phyloP scores from a whole-genome alignment of 2,888 invertebrate genomes.

The Trisateles emortualis region DNA sequence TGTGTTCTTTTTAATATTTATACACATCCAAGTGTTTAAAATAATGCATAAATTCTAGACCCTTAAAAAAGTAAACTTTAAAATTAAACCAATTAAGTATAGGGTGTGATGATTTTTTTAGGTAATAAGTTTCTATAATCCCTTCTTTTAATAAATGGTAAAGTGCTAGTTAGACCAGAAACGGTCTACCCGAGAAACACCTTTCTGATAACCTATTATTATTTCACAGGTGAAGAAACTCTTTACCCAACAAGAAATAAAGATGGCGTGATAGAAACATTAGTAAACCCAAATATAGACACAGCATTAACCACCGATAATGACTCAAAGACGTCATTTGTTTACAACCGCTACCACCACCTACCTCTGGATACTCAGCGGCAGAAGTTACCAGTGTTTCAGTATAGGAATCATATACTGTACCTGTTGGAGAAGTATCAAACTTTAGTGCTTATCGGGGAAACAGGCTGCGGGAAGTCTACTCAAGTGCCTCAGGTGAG shows the following conservation, averaged over 20 bases:
- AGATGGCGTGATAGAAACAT: conserved; percentile 73
- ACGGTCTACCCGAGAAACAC: too few species aligned
- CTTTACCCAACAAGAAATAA: conserved; percentile 75
- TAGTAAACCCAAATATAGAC: conserved; percentile 74
- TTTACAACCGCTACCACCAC: conserved; percentile 95
- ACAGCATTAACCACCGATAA: conserved; percentile 82
- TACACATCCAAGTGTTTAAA: too few species aligned
- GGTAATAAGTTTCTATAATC: too few species aligned
- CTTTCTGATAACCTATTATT: too few species aligned
- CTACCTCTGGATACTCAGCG: conserved; percentile 94
- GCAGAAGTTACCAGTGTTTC: conserved; percentile 94
- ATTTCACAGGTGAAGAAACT: conserved; percentile 56
- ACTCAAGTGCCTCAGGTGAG: conserved; percentile 97
- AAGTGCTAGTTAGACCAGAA: too few species aligned
- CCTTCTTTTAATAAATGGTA: too few species aligned
- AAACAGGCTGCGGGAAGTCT: conserved; percentile 98
- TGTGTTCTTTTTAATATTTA: too few species aligned
- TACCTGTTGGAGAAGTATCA: conserved; percentile 96
- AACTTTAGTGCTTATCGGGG: conserved; percentile 95
- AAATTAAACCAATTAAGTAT: too few species aligned
- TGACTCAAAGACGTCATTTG: conserved; percentile 89
- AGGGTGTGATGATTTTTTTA: too few species aligned
- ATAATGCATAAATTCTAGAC: too few species aligned
- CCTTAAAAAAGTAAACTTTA: too few species aligned
- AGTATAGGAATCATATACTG: conserved; percentile 94